Base-by-base conservation (phyloP, 2,888 invertebrate genomes). In the Notodonta ziczac region DNA sequence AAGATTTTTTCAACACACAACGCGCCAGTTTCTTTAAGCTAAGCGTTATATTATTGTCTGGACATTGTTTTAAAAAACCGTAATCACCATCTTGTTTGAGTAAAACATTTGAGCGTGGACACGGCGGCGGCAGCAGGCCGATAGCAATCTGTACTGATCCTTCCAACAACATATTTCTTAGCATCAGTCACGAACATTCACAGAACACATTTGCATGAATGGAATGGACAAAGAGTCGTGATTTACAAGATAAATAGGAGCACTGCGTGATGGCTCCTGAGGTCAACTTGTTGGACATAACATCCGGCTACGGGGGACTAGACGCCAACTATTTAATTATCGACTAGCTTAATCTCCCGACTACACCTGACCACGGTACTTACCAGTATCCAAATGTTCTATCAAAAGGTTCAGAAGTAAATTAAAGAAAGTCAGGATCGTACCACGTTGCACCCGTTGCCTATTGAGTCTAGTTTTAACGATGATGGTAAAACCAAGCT, bases 281-380 rank as follows among this genome's bases (percentile, higher is more conserved):
- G 87, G 87, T 85, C 85, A 84, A 80, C 83, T 59, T 78, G 82
- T 83, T 78, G 74, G 69, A 67, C 70, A 74, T 68, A 76, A 79
- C 76, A 87, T 89, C 90, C 89, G 87, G 86, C 76, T 85, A 67
- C 67, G 72, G 66, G 66, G 59, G 66, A 62, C 57, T 59, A 40
- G 60, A 68, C 67, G 5, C 60, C 56, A 56, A 58, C 60, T 63
- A 61, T 62, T 61, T 58, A 24, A 6, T 35, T 40, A 32, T 13
- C 5, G 6, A 55, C 52, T 50, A 52, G 24, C 24, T 32, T 24
- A 52, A 52, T 52, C 32, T 52, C 12, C 32, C 5, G 32, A 32
- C 52, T 24, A 9, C 32, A 13, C n/a, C 50, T 9, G 50, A 9
- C 9, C 42, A 10, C 12, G 10, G 24, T 24, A 24, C 24, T 24